Conservation (phyloP, 2,888 invertebrate genomes). For the Torymus auratus region DNA sequence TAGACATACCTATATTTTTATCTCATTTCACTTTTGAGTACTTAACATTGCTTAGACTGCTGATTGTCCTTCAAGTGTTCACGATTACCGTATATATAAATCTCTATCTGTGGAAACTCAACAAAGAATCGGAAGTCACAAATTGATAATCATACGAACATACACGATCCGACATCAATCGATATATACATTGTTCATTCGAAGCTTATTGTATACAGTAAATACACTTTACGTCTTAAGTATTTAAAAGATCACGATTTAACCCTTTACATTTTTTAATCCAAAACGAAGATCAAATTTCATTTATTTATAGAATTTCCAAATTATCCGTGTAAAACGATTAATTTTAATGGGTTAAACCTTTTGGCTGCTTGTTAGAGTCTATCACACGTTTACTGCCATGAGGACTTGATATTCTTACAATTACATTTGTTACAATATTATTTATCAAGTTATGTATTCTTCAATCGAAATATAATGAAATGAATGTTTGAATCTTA, state of each 20-base stretch:
- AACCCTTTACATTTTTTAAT: conserved; percentile 23
- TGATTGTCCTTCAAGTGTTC: conserved; percentile 11
- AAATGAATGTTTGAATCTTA: neutral
- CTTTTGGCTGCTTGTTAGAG: conserved; percentile 15
- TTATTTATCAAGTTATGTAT: neutral
- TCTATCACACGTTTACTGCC: conserved; percentile 18
- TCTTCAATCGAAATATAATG: neutral
- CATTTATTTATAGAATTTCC: no score
- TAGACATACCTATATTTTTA: neutral
- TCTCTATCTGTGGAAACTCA: neutral
- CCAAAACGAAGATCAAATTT: neutral
- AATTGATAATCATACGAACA: conserved; percentile 24
- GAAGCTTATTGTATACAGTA: conserved; percentile 8
- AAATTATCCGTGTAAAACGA: no score
- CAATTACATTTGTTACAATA: neutral
- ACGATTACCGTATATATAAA: neutral
- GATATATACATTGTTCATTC: neutral
- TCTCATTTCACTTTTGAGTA: neutral
- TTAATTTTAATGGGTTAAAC: conserved; percentile 26
- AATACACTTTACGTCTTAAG: conserved; percentile 17
- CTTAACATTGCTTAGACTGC: neutral
- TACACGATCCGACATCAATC: neutral
- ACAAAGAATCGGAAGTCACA: conserved; percentile 20
- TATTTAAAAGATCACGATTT: conserved; percentile 34
- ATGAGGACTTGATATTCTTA: conserved; percentile 18